phyloP scores from a whole-genome alignment of 2,888 invertebrate species.

The Euplagia quadripunctaria region DNA sequence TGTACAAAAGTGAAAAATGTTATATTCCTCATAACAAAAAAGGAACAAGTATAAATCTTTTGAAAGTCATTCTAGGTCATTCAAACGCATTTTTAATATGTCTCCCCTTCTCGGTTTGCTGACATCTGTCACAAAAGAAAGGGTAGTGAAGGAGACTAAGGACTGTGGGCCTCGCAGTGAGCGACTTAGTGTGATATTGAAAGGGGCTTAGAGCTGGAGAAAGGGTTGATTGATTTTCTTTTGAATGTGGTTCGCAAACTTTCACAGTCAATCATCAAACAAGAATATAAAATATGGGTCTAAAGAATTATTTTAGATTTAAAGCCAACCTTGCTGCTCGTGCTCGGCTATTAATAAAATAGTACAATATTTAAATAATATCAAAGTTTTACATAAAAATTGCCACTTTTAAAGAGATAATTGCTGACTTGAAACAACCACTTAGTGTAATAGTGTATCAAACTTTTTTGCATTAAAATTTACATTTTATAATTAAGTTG shows the following conservation, averaged over 20 bases:
- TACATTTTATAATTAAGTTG: no score
- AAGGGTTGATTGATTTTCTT: conserved; percentile 27
- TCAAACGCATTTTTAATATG: conserved; percentile 76
- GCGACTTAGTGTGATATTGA: conserved; percentile 31
- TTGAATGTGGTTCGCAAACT: conserved; percentile 5
- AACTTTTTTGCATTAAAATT: no score
- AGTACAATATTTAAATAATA: not conserved
- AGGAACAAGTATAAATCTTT: conserved; percentile 47
- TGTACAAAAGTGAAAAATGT: conserved; percentile 37
- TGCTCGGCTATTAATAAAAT: no score
- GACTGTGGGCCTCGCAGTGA: conserved; percentile 47
- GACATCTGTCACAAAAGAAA: conserved; percentile 74
- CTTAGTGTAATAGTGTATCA: no score
- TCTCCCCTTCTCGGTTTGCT: conserved; percentile 67
- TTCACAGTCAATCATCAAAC: conserved; percentile 5
- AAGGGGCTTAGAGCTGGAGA: conserved; percentile 13
- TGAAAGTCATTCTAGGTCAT: conserved; percentile 63
- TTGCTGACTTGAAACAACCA: no score
- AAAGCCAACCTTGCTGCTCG: no score
- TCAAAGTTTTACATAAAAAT: not conserved
- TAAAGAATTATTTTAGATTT: not conserved
- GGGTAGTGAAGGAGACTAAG: conserved; percentile 59
- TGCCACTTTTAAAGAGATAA: no score
- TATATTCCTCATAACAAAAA: conserved; percentile 39
- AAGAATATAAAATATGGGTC: not conserved